phyloP scores from a whole-genome alignment of 2,113 vertebrate species.

The Bufo bufo region DNA sequence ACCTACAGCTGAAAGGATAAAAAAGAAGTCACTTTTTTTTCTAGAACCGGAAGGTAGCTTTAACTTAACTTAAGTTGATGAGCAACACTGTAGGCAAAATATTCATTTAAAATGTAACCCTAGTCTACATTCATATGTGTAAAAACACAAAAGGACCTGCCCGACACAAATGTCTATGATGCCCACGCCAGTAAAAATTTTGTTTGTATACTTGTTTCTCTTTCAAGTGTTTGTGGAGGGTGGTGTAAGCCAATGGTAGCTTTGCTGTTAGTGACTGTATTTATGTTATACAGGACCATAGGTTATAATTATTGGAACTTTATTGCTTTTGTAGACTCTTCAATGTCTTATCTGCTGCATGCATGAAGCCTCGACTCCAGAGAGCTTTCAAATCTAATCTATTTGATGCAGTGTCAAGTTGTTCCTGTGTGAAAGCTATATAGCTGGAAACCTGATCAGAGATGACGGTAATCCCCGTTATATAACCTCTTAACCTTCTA shows the following conservation, averaged over 20 bases:
- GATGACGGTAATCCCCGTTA: no score
- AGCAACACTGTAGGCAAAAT: no score
- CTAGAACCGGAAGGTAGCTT: no score
- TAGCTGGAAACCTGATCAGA: neutral
- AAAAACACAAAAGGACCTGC: neutral
- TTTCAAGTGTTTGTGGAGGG: conserved; percentile 1
- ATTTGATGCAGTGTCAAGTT: no score
- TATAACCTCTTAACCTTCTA: no score
- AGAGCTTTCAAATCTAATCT: no score
- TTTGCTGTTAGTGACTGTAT: neutral
- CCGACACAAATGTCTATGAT: neutral
- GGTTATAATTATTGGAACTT: neutral
- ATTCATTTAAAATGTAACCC: neutral
- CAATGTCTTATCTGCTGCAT: no score
- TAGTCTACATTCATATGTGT: neutral
- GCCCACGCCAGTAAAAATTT: neutral
- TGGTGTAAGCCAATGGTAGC: neutral
- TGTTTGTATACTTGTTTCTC: neutral
- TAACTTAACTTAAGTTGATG: no score
- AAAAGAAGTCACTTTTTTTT: no score
- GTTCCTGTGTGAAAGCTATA: neutral
- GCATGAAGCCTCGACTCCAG: no score
- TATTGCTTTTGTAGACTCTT: neutral
- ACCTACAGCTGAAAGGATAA: no score
- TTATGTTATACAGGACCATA: neutral